These are phyloP conservation scores for Zhengitettix transpicula DNA, from an alignment of 2,888 invertebrate genomes.

Conservation along the genomic window DNA sequence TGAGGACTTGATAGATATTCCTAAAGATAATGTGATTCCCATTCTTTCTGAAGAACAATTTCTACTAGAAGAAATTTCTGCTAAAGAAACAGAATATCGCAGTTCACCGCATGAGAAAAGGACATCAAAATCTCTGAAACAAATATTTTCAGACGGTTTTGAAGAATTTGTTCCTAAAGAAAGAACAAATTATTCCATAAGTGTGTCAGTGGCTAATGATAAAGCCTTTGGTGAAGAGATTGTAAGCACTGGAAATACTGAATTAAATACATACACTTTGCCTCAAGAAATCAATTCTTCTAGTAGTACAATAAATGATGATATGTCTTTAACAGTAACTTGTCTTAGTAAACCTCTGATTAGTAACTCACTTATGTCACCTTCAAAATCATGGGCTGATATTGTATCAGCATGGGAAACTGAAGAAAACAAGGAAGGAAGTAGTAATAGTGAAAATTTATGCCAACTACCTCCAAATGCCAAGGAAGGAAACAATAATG, in stretches of 20 bases:
- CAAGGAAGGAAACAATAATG: not conserved
- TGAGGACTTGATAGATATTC: no score
- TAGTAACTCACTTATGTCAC: no score
- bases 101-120: not conserved
- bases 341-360: not conserved
- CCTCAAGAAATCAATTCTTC: no score
- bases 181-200: not conserved
- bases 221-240: no score
- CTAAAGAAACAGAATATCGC: no score
- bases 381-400: not conserved
- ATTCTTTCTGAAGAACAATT: no score
- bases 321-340: slow-evolving; percentile 20
- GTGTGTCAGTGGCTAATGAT: not conserved
- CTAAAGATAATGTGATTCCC: no score
- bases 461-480: not conserved
- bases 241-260: not conserved
- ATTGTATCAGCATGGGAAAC: not conserved
- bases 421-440: not conserved
- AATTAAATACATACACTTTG: not conserved
- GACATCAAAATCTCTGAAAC: not conserved
- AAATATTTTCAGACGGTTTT: not conserved
- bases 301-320: slow-evolving; percentile 21
- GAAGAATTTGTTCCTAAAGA: not conserved
- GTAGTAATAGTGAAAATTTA: not conserved
- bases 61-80: no score